Base-by-base conservation (phyloP, 2,888 invertebrate species). In the Drosophila austrosaltans region DNA sequence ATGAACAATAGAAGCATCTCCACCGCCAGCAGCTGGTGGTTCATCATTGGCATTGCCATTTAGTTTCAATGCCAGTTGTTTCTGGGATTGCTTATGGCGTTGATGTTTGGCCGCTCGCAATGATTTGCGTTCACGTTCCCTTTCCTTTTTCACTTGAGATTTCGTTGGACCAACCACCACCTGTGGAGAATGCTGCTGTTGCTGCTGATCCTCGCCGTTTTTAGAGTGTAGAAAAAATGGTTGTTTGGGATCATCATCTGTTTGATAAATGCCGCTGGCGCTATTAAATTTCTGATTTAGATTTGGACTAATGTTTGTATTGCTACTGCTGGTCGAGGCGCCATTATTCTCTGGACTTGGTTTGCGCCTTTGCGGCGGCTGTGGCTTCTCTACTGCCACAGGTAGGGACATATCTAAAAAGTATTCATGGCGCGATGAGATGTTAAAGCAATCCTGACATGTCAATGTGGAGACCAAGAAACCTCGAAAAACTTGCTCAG, bases 371-470 rank as follows among this genome's bases (percentile, higher is more conserved):
- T 95, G 93, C 0, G 96, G 96, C 1, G 96, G 96, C 79, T 96
- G 95, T 8, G 95, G 95, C 63, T 96, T 95, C 77, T 95, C 95
- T 2, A 95, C 94, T 58, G 95, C 95, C 22, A 99, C 96, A 0
- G 99, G 98, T 72, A 99, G 94, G 71, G 98, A 98, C 77, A 99
- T 94, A 93, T 99, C 99, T 64, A 99, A 94, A 93, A 99, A 99
- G 88, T 96, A 96, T 92, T 99, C 99, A 63, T 96, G 96, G 12
- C 97, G 94, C 87, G 97, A 96, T 0, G 98, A 98, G 10, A 96
- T 95, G 92, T 97, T 95, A 72, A 95, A 94, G 91, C 99, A 99
- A 74, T 97, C 97, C 85, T 97, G 96, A 91, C 99, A 99, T 69
- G 96, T 95, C 44, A 97, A 93, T 0, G 96, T 97, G 36, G 98